Base-by-base conservation (phyloP, 2,888 invertebrate species). In the Drosophila pseudotalamancana region DNA sequence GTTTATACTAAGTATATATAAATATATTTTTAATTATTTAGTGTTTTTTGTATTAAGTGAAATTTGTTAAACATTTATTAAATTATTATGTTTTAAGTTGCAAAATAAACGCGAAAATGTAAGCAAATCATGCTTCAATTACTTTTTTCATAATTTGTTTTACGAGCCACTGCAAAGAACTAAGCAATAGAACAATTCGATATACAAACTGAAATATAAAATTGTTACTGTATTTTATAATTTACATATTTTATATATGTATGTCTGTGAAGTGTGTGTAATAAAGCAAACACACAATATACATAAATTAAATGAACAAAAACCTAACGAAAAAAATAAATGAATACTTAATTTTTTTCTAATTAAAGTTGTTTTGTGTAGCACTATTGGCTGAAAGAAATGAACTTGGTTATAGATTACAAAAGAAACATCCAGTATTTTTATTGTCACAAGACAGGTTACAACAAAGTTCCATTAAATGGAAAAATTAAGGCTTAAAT, bases 61-160 rank as follows among this genome's bases (percentile, higher is more conserved):
- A 88, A 82, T 87, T 88, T 86, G 83, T 82, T 88, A 88, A 86
- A 82, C 88, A 85, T 87, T 81, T 81, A 87, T 81, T 81, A 87
- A 87, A 81, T 85, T 81, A 87, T 81, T 81, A 81, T 75, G 81
- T 81, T 81, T 85, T 87, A 81, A 81, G 88, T 84, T 81, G 86
- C 81, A 73, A 87, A 80, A 87, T 85, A 87, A 87, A 81, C 42
- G 83, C 82, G 61, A 85, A n/a, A 87, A 59, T 75, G 87, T 85
- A 81, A 85, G 87, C 81, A 81, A 81, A 61, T 42, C 40, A 40
- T 45, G 66, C 57, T 64, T 64, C 14, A 29, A 19, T 37, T 27
- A 37, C 19, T 37, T 60, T 37, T 51, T 34, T 19, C 14, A 62
- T 46, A 29, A 50, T 43, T 63, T 42, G 34, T 46, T 57, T 50